These are phyloP conservation scores for Thryonomys swinderianus DNA, from an alignment of 2,113 vertebrate genomes.

Conservation along the genomic window DNA sequence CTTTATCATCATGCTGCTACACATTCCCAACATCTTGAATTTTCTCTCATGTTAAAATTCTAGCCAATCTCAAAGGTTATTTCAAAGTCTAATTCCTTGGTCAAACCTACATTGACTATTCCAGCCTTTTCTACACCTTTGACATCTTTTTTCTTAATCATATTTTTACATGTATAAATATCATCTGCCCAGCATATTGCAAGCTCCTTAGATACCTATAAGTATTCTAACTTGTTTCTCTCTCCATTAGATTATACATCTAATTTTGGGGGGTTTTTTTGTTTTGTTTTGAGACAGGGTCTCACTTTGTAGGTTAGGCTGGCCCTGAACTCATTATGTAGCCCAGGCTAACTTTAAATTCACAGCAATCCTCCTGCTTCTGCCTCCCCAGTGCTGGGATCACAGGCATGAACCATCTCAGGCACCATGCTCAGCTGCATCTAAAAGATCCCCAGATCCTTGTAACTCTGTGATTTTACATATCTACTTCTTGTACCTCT, in stretches of 20 bases:
- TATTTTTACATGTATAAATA: conserved; percentile 33
- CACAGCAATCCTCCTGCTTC: too few species aligned
- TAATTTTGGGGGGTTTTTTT: not conserved
- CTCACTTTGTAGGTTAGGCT: too few species aligned
- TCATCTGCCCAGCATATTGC: not conserved
- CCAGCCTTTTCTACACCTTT: not conserved
- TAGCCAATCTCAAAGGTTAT: not conserved
- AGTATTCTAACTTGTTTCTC: not conserved
- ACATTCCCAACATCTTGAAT: not conserved
- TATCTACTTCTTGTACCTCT: not conserved
- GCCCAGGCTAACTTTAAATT: not conserved
- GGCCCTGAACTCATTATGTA: not conserved
- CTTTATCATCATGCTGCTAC: not conserved
- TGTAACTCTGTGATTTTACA: conserved; percentile 10
- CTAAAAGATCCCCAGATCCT: not conserved
- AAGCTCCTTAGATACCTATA: conserved; percentile 53
- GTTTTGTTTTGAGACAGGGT: too few species aligned
- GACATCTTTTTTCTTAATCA: not conserved
- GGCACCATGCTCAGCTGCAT: too few species aligned
- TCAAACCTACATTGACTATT: not conserved
- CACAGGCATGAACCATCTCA: too few species aligned
- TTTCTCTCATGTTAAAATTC: conserved; percentile 43
- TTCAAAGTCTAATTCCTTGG: not conserved
- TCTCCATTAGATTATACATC: not conserved
- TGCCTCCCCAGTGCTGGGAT: too few species aligned